A percentile compares a stretch with the other conserved stretches of the same genome.
These are phyloP conservation scores for Crotalus helleri DNA, from an alignment of 2,113 vertebrate species.

Conservation along the genomic window DNA sequence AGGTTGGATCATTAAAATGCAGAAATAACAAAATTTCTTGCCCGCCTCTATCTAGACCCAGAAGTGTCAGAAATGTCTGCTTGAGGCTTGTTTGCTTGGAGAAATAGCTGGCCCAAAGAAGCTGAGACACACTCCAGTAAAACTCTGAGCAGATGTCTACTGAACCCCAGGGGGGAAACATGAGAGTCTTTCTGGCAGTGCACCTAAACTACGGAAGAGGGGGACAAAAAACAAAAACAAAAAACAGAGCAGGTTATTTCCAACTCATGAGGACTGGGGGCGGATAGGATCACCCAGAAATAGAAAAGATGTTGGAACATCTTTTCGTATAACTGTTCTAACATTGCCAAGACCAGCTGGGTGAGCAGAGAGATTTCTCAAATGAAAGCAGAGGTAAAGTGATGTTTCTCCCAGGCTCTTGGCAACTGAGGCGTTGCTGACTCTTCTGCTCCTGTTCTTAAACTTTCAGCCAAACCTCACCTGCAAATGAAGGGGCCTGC, in stretches of 20 bases:
- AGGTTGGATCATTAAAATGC: background rate
- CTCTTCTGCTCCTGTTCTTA: background rate
- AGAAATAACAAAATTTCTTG: background rate
- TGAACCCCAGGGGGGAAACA: background rate
- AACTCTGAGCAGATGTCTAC: background rate
- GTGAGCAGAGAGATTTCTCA: slow-evolving; percentile 1
- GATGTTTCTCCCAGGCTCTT: background rate
- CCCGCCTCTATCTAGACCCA: background rate
- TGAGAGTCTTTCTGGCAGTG: background rate
- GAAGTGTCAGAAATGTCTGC: background rate
- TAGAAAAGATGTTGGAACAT: slow-evolving; percentile 12
- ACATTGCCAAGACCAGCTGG: background rate
- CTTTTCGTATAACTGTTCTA: background rate
- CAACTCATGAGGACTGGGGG: background rate
- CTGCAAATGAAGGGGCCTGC: background rate
- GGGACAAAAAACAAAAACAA: background rate
- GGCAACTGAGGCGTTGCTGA: background rate
- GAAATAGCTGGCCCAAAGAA: background rate
- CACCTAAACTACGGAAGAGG: background rate
- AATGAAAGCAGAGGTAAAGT: background rate
- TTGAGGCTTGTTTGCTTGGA: background rate
- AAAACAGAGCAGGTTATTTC: background rate
- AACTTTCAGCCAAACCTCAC: background rate
- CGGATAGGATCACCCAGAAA: background rate
- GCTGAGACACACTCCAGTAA: background rate